phyloP scores from a whole-genome alignment of 35 echinoderm and acorn worm species.

The Antedon bifida region DNA sequence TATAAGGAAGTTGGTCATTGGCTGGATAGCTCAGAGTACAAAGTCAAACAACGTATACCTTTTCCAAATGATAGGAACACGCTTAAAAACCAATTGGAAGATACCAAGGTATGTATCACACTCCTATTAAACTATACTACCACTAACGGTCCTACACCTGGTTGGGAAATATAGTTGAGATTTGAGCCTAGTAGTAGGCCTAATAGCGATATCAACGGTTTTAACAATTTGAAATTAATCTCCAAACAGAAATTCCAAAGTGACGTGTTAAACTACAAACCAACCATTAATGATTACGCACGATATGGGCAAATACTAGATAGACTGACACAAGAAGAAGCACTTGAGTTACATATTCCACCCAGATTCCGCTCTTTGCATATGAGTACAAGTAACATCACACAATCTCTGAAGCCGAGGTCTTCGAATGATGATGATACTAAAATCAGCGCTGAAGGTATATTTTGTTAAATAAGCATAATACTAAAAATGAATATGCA shows the following conservation, averaged over 20 bases:
- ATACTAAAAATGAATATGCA: too few relatives aligned
- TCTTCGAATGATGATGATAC: conserved; percentile 43
- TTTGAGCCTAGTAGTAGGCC: too few relatives aligned
- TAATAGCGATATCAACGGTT: too few relatives aligned
- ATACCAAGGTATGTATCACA: neutral
- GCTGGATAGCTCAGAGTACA: neutral
- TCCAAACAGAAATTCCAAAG: conserved; percentile 58
- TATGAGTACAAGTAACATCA: conserved; percentile 23
- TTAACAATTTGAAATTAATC: too few relatives aligned
- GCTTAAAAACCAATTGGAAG: neutral
- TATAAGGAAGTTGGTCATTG: neutral
- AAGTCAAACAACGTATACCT: neutral
- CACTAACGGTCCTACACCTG: too few relatives aligned
- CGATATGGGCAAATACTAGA: conserved; percentile 65
- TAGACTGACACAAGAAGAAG: conserved; percentile 51
- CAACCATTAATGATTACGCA: conserved; percentile 62
- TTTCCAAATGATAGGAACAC: neutral
- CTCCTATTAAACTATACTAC: too few relatives aligned
- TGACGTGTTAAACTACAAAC: conserved; percentile 85
- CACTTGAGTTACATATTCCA: conserved; percentile 49
- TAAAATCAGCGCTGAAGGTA: conserved; percentile 79
- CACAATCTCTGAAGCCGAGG: conserved; percentile 54
- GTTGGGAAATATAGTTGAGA: too few relatives aligned
- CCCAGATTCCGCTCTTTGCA: conserved; percentile 73
- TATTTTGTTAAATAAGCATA: neutral